These are phyloP conservation scores for Euplexia lucipara DNA, from an alignment of 2,888 invertebrate species.

Conservation along the genomic window DNA sequence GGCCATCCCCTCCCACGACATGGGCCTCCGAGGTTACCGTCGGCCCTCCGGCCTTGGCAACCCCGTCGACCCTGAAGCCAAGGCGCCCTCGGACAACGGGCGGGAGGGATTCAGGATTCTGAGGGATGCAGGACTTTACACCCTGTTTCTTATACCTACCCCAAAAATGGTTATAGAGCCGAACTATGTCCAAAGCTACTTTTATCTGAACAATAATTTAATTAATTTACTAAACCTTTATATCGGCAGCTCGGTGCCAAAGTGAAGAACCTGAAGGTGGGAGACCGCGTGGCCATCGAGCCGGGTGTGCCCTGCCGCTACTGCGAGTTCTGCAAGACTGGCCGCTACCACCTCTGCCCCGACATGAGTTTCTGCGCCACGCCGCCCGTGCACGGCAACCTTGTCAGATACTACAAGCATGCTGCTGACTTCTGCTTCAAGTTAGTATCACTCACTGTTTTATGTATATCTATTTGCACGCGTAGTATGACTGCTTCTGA, in stretches of 20 bases:
- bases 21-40: too few relatives aligned
- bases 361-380: slow-evolving; percentile 98
- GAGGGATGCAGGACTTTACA: too few relatives aligned
- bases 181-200: too few relatives aligned
- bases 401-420: slow-evolving; percentile 96
- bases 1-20: too few relatives aligned
- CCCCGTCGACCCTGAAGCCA: too few relatives aligned
- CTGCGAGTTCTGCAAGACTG: slow-evolving; percentile 96
- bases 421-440: slow-evolving; percentile 97
- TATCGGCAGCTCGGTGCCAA: slow-evolving; percentile 83
- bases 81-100: too few relatives aligned
- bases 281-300: slow-evolving; percentile 98
- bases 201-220: background rate
- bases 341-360: slow-evolving; percentile 97
- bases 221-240: background rate
- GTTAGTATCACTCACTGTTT: slow-evolving; percentile 79
- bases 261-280: slow-evolving; percentile 93
- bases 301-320: slow-evolving; percentile 97
- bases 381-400: slow-evolving; percentile 97
- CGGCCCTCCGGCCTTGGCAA: too few relatives aligned
- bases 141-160: too few relatives aligned
- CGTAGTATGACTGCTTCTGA: too few relatives aligned
- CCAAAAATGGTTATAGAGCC: too few relatives aligned
- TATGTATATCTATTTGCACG: too few relatives aligned
- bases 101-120: too few relatives aligned